Conservation (phyloP, 2,797 vertebrate genomes). For the Acipenser ruthenus region DNA sequence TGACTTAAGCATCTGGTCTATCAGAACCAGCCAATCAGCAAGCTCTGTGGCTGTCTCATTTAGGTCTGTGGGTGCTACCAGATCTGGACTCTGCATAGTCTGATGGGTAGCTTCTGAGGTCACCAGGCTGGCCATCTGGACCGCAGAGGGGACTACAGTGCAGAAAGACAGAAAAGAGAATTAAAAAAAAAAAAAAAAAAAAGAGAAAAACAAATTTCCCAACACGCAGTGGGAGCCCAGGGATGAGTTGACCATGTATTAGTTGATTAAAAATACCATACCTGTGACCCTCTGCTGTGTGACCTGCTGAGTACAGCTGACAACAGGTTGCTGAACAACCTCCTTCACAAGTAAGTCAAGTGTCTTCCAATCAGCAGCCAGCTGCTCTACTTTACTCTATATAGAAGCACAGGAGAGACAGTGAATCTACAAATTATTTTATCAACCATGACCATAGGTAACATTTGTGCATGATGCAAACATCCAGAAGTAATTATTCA, state of each 20-base stretch:
- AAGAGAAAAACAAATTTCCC: not conserved
- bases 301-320: constrained; percentile 49
- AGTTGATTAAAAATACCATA: constrained; percentile 20
- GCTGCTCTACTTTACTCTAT: constrained; percentile 59
- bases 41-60: constrained; percentile 86
- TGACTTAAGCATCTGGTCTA: constrained; percentile 95
- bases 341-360: constrained; percentile 57
- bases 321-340: constrained; percentile 38
- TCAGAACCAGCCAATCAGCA: constrained; percentile 85
- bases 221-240: too few species aligned
- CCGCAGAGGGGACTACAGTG: constrained; percentile 57
- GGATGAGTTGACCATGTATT: too few species aligned
- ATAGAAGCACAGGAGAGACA: constrained; percentile 11
- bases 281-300: constrained; percentile 55
- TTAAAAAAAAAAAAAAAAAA: not conserved
- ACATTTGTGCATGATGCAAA: too few species aligned
- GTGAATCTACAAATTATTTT: constrained; percentile 4
- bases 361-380: constrained; percentile 64
- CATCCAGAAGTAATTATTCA: too few species aligned
- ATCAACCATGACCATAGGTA: not conserved
- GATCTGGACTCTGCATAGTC: constrained; percentile 54
- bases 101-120: constrained; percentile 56
- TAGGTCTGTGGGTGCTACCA: constrained; percentile 74
- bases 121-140: constrained; percentile 71
- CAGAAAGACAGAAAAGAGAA: not conserved